Conservation (phyloP, 2,113 vertebrate genomes). For the Gobio gobio region DNA sequence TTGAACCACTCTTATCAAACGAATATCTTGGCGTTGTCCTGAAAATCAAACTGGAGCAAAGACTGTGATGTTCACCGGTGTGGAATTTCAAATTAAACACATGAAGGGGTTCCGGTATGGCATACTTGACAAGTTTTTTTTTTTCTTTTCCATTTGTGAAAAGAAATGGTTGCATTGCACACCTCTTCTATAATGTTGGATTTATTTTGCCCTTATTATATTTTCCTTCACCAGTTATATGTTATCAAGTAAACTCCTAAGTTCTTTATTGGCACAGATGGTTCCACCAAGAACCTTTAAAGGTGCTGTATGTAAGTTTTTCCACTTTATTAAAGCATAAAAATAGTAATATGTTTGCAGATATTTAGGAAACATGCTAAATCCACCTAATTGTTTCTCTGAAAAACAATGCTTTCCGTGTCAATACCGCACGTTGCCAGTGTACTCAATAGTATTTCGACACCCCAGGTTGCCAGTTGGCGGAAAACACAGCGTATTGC, state of each 20-base stretch:
- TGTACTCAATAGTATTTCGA: too few species aligned
- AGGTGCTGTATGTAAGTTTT: too few species aligned
- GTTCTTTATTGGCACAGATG: too few species aligned
- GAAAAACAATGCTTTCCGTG: too few species aligned
- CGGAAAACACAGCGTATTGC: too few species aligned
- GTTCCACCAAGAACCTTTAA: too few species aligned
- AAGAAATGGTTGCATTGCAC: not conserved
- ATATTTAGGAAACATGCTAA: too few species aligned
- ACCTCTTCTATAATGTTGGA: not conserved
- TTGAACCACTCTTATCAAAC: constrained; percentile 36
- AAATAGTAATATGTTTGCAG: too few species aligned
- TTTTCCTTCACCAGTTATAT: not conserved
- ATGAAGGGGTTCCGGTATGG: not conserved
- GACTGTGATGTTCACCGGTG: constrained; percentile 24
- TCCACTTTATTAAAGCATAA: too few species aligned
- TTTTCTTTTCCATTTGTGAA: not conserved
- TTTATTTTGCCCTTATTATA: not conserved
- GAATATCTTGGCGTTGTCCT: not conserved
- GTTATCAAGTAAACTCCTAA: not conserved
- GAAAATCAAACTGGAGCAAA: constrained; percentile 30
- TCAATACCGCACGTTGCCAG: too few species aligned
- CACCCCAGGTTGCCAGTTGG: too few species aligned
- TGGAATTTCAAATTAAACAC: constrained; percentile 43
- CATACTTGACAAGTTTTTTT: not conserved
- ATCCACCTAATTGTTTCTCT: too few species aligned